Base-by-base conservation (phyloP, 2,113 vertebrate genomes). In the Coptodon bakossiorum region DNA sequence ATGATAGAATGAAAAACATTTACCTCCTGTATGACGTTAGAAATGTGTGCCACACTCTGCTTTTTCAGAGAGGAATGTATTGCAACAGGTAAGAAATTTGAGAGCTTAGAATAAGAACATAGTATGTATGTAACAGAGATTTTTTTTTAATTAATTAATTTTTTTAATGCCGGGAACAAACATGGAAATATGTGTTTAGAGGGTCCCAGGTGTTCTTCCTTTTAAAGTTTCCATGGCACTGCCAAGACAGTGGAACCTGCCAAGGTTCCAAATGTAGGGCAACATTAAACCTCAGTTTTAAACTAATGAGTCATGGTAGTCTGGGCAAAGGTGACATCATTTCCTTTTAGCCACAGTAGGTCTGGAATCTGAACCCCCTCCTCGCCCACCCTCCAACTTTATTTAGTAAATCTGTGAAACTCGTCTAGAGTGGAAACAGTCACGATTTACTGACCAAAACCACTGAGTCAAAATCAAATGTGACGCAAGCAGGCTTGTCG, bases 301-400 rank as follows among this genome's bases (percentile, higher is more conserved):
- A 89, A 87, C 85, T 83, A 90, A 93, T 94, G 93, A 93, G 85
- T 94, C 93, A 94, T 88, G 88, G 87, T 90, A 82, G 94, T 91
- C 93, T 92, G 86, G 91, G 83, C 45, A 38, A 68, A 45, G 88
- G 24, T 95, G 93, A 96, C 92, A 92, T 95, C 86, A 94, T 93
- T 92, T 95, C 93, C 93, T 83, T 63, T 84, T 24, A 82, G 73
- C 85, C 80, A 85, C 89, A 87, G 80, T 80, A 31, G 85, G 86
- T 84, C 80, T 92, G 94, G 92, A 94, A 94, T 92, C 84, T 66
- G 82, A 86, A 61, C 88, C 80, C 56, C n/a, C 10, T 11, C 17
- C 57, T 68, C 8, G 34, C 61, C 84, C 80, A 13, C 50, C 45
- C 80, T 34, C 22, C 22, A 45, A n/a, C 56, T 48, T 57, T 38